Conservation (phyloP, 1,140 invertebrate species). For the Helicorthomorpha holstii region DNA sequence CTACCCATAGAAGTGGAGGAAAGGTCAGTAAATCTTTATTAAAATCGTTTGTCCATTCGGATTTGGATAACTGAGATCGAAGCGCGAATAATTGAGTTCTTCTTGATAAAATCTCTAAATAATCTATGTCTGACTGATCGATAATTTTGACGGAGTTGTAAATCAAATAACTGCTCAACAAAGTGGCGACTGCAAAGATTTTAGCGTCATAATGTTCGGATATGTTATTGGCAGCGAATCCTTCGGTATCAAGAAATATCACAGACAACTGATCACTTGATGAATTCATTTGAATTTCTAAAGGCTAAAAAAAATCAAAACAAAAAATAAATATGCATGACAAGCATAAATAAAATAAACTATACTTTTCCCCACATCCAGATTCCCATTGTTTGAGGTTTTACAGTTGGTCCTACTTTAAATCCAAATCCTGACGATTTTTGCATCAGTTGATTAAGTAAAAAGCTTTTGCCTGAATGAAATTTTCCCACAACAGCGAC, state of each 20-base stretch:
- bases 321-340: not conserved
- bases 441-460: conserved; percentile 17
- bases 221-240: conserved; percentile 15
- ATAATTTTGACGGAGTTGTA: conserved; percentile 17
- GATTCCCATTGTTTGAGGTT: conserved; percentile 16
- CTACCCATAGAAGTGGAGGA: conserved; percentile 15
- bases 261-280: conserved; percentile 3
- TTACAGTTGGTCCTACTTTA: conserved; percentile 10
- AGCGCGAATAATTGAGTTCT: conserved; percentile 16
- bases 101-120: conserved; percentile 14
- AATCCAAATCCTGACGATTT: conserved; percentile 15
- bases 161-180: conserved; percentile 12
- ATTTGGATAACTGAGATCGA: conserved; percentile 13
- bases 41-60: conserved; percentile 13
- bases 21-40: conserved; percentile 14
- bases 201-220: conserved; percentile 17
- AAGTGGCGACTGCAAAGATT: conserved; percentile 16
- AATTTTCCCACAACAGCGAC: conserved; percentile 16
- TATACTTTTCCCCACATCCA: conserved; percentile 17
- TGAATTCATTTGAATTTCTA: not conserved
- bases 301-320: conserved; percentile 2
- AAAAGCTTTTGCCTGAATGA: conserved; percentile 16
- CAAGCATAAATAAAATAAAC: not conserved
- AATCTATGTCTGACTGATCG: conserved; percentile 16
- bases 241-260: conserved; percentile 15